Base-by-base conservation (phyloP, 2,797 vertebrate genomes). In the Enoplosus armatus region DNA sequence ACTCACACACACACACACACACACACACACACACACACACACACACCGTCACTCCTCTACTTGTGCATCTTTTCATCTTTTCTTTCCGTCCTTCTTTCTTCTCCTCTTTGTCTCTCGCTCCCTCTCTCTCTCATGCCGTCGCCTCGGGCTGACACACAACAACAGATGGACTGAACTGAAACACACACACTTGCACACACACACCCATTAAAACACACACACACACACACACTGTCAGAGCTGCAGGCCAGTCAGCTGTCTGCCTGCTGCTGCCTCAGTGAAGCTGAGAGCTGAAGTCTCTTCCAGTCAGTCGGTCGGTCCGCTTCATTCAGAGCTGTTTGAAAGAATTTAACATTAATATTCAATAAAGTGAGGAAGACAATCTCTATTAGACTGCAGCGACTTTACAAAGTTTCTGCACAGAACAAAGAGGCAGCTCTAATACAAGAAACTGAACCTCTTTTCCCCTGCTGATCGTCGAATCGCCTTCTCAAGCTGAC, bases 161-260 rank as follows among this genome's bases (percentile, higher is more conserved):
- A 89, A 87, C 93, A 93, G 91, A 93, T 91, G 91, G 90, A 88
- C 84, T 53, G 10, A 80, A 89, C 56, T 61, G 55, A 86, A 78
- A 77, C 20, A 45, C 83, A 54, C 77, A 74, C 63, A 61, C 60
- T 12, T 37, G 15, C 53, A 54, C 15, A 35, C 35, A 47, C 14
- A 45, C 62, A 58, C 43, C n/a, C 35, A 67, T 60, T 47, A 51
- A 53, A 70, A 47, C 39, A 39, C 61, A 16, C 55, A 58, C 64
- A 55, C 48, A 33, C 20, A 47, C 72, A 50, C 63, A n/a, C 64
- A n/a, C 55, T n/a, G 11, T 3, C 39, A 26, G 72, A 63, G 92
- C 93, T 92, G 83, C 79, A 56, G 92, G 92, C 90, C 86, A 83
- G 67, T 91, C 92, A 92, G 92, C 93, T 92, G 91, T 86, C 82